Evolutionary conservation across 2,797 vertebrate genomes (phyloP).

Genomic region (Limosa lapponica): DNA sequence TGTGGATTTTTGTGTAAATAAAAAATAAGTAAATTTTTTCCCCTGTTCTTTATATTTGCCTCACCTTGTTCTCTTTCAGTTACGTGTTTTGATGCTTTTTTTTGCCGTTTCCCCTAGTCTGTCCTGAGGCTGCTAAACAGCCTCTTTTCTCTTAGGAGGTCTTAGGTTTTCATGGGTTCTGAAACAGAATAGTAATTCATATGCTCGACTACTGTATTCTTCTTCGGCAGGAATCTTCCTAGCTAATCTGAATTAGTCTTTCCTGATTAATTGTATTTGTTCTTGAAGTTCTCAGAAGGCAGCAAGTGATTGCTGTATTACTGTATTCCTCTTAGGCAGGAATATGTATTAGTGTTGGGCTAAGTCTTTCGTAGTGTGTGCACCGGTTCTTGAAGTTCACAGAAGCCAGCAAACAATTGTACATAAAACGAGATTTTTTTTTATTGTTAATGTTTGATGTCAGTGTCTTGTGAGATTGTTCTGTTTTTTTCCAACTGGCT

Average conservation of each 20-base stretch:
- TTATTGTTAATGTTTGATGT: neutral
- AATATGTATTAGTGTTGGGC: neutral
- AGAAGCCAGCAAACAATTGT: neutral
- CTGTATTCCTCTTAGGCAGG: neutral
- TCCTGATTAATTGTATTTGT: neutral
- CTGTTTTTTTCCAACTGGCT: neutral
- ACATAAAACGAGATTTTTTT: neutral
- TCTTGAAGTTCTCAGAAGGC: neutral
- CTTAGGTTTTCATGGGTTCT: neutral
- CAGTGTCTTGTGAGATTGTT: neutral
- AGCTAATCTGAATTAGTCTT: neutral
- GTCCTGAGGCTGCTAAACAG: neutral
- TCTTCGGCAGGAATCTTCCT: neutral
- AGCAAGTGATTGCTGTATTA: neutral
- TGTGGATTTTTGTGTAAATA: neutral
- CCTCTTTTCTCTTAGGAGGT: neutral
- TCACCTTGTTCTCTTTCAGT: neutral
- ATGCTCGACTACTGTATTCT: neutral
- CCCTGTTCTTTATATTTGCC: neutral
- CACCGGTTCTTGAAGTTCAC: neutral
- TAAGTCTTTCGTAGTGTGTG: neutral
- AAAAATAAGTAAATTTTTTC: no score
- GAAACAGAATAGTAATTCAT: neutral
- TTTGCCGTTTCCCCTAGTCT: fast-evolving
- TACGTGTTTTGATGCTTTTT: neutral